Evolutionary conservation across 2,888 invertebrate genomes (phyloP), one percentile per base, ranked within the genome.

Genomic region (Ditula angustiorana): DNA sequence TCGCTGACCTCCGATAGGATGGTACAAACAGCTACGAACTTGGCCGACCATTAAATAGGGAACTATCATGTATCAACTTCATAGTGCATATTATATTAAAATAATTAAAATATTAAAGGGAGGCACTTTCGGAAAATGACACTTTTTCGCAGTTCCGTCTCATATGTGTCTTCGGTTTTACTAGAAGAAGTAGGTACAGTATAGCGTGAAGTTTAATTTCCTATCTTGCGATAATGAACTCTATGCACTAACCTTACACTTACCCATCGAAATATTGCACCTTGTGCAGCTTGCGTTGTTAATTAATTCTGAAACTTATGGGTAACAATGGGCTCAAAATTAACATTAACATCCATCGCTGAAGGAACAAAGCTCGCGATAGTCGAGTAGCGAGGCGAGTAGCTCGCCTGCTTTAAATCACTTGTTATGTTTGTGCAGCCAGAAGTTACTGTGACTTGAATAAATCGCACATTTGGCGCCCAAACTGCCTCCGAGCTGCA

Each of bases 231-330:
- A n/a, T n/a, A n/a, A n/a, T n/a, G n/a, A 26, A 26, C 26, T 26
- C 26, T 26, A 3, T 26, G 4, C 30, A 30, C 30, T 1, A 2
- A 13, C 35, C n/a, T 35, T 2, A n/a, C 5, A n/a, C 23, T 23
- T 23, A 2, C 11, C 10, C 10, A 46, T n/a, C n/a, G 11, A 46
- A n/a, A 5, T 46, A 21, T 50, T 19, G 30, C 28, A 30, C 28
- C 28, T n/a, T 5, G 50, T 21, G 19, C 50, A 37, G 33, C 8
- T 33, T 35, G 13, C 35, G 37, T 41, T 37, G 23, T 81, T 82
- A 86, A 86, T 82, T 82, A 81, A 84, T 81, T 77, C 79, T 74
- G 77, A 74, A 81, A 82, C 83, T 86, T 83, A 82, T 83, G 79
- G 77, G 72, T 69, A 70, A 81, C 85, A 80, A 81, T 82, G 79